Conservation (phyloP, 2,888 invertebrate genomes). For the Hirtodrosophila confusa region DNA sequence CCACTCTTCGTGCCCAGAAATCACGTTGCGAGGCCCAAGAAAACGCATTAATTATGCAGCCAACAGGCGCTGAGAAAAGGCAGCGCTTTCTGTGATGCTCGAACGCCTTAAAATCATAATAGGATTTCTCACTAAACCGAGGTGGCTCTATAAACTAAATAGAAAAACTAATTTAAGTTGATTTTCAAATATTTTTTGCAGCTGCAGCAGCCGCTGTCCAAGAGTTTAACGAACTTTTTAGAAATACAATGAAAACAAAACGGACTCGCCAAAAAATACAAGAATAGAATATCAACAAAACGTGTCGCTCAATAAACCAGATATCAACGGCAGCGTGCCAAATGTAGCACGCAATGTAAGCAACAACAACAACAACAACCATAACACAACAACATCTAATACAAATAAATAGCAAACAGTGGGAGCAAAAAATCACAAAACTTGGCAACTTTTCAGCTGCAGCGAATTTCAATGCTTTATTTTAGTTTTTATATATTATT, state of each 20-base stretch:
- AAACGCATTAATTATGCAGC: slow-evolving; percentile 66
- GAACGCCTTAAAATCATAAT: slow-evolving; percentile 10
- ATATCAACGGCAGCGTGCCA: slow-evolving; percentile 55
- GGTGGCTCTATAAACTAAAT: slow-evolving; percentile 1
- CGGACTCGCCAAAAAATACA: slow-evolving; percentile 26
- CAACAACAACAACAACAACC: slow-evolving; percentile 23
- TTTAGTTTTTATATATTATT: slow-evolving; percentile 48
- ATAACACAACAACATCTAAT: slow-evolving; percentile 25
- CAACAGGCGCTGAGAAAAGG: slow-evolving; percentile 10
- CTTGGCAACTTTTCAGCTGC: slow-evolving; percentile 67
- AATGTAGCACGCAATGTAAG: slow-evolving; percentile 66
- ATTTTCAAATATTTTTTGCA: slow-evolving; percentile 4
- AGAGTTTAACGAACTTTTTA: slow-evolving; percentile 66
- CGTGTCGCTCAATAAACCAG: slow-evolving; percentile 63
- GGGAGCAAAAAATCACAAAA: slow-evolving; percentile 25
- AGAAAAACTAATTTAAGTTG: slow-evolving; percentile 15
- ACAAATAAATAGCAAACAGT: slow-evolving; percentile 40
- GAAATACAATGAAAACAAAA: slow-evolving; percentile 4
- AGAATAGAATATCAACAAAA: slow-evolving; percentile 62
- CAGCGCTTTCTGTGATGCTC: not conserved
- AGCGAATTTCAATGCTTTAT: slow-evolving; percentile 31
- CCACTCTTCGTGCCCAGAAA: not conserved
- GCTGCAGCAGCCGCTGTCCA: slow-evolving; percentile 19
- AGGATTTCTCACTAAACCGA: not conserved
- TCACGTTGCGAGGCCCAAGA: slow-evolving; percentile 33